Evolutionary conservation across 1,140 invertebrate genomes (phyloP).

Genomic region (Ceratina australensis): DNA sequence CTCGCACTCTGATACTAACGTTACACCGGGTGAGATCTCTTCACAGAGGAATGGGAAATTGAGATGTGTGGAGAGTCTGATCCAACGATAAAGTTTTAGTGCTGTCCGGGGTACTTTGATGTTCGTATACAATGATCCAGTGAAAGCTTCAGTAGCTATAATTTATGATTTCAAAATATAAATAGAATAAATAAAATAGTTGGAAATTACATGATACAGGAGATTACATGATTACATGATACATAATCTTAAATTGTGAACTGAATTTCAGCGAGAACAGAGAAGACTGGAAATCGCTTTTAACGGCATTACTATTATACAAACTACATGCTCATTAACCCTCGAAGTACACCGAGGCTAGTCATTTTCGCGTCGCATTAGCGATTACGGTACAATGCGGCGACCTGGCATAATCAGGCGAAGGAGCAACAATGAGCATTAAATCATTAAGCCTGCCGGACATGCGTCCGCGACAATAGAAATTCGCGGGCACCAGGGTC

Average conservation of each 20-base stretch:
- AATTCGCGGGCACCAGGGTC: constrained; percentile 43
- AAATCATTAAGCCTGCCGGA: constrained; percentile 63
- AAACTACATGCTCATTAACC: too few relatives aligned
- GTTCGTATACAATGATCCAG: not conserved
- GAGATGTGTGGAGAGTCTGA: not conserved
- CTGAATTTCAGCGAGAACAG: too few relatives aligned
- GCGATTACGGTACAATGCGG: constrained; percentile 40
- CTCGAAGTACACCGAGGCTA: too few relatives aligned
- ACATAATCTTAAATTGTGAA: too few relatives aligned
- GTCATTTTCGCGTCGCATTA: too few relatives aligned
- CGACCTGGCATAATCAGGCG: constrained; percentile 43
- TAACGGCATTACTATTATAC: too few relatives aligned
- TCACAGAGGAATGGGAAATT: not conserved
- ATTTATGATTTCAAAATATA: not conserved
- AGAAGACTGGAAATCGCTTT: too few relatives aligned
- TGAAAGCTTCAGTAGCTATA: not conserved
- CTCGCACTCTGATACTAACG: not conserved
- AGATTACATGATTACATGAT: too few relatives aligned
- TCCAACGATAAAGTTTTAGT: not conserved
- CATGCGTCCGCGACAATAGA: constrained; percentile 55
- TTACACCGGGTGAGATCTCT: not conserved
- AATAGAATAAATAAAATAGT: too few relatives aligned
- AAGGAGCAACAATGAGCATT: constrained; percentile 63
- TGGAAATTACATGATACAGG: too few relatives aligned
- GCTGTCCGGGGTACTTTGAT: not conserved